Evolutionary conservation across 1,140 invertebrate species (phyloP).

Genomic region (Calliphora vicina): DNA sequence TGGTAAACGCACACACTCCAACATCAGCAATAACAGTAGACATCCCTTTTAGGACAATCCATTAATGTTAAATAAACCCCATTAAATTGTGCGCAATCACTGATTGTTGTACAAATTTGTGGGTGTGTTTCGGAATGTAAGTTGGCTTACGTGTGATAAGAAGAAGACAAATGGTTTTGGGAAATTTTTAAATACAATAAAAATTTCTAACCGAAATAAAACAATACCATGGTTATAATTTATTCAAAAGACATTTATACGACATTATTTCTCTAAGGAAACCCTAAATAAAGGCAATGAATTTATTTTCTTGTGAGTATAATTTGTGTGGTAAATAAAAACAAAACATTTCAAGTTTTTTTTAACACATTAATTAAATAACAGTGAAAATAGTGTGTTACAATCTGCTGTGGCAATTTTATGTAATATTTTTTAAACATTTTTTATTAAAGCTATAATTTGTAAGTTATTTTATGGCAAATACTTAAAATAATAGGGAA

Average conservation of each 20-base stretch:
- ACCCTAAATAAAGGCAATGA: background rate
- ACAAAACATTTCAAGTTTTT: no score
- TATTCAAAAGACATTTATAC: background rate
- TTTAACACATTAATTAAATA: background rate
- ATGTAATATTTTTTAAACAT: no score
- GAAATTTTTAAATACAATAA: background rate
- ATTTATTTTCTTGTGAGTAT: background rate
- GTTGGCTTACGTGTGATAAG: background rate
- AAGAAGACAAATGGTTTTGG: background rate
- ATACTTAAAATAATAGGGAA: no score
- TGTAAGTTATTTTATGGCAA: no score
- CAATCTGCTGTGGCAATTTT: background rate
- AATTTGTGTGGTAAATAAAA: no score
- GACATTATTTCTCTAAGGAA: background rate
- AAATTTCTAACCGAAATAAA: background rate
- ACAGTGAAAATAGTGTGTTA: background rate
- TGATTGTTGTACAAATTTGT: slow-evolving; percentile 4
- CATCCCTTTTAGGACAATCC: background rate
- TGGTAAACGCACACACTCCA: background rate
- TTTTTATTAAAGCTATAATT: no score
- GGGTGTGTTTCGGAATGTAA: background rate
- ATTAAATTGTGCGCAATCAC: slow-evolving; percentile 9
- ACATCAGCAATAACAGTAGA: background rate
- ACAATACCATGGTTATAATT: background rate
- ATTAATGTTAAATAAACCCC: background rate